These are phyloP conservation scores for Bursaphelenchus mucronatus DNA, from an alignment of 1,140 invertebrate genomes.

Conservation along the genomic window DNA sequence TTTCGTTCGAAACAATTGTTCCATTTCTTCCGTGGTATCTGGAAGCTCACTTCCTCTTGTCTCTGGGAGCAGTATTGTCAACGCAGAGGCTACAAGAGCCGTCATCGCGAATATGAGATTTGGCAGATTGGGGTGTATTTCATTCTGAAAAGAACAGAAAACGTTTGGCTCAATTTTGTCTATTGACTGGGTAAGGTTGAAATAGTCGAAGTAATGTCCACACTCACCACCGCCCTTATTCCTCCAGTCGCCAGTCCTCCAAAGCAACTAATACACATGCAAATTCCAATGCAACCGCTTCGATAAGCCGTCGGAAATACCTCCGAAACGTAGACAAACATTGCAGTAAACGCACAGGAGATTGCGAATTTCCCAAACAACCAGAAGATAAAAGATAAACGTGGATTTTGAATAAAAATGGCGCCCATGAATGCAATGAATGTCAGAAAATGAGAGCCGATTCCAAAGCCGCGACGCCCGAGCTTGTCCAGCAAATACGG, in stretches of 20 bases:
- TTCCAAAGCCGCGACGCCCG: not conserved
- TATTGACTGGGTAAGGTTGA: not conserved
- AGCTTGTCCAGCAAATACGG: conserved; percentile 34
- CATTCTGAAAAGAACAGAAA: not conserved
- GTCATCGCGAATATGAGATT: not conserved
- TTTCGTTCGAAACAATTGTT: no score
- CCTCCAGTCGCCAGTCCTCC: not conserved
- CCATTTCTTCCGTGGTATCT: not conserved
- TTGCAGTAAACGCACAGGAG: conserved; percentile 39
- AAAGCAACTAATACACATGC: conserved; percentile 26
- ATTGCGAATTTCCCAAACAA: conserved; percentile 41
- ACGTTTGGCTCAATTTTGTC: no score
- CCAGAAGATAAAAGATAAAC: conserved; percentile 24
- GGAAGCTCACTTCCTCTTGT: not conserved
- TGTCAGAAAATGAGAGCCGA: not conserved
- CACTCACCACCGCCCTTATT: not conserved
- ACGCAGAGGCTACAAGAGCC: not conserved
- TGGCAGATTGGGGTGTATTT: not conserved
- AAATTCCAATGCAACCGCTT: conserved; percentile 48
- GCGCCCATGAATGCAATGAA: not conserved
- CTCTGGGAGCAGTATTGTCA: not conserved
- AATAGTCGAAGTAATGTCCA: not conserved
- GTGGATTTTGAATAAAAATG: conserved; percentile 5
- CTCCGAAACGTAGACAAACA: conserved; percentile 40
- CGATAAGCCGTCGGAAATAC: conserved; percentile 41